Evolutionary conservation across 2,888 invertebrate species (phyloP).

Genomic region (Orchesellides sinensis): DNA sequence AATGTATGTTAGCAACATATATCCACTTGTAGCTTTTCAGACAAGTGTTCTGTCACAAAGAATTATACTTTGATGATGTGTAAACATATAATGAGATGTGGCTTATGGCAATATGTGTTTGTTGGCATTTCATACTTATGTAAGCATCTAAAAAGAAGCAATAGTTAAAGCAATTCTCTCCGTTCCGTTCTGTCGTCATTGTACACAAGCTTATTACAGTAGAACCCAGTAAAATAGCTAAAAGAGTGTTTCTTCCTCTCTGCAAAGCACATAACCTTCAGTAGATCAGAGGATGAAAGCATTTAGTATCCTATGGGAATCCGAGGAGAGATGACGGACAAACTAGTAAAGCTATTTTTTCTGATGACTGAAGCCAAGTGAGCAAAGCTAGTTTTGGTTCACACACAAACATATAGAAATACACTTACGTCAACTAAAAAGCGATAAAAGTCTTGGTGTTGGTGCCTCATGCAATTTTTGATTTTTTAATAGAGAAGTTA

Average conservation of each 20-base stretch:
- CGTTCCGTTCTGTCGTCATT: too few species aligned
- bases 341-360: too few species aligned
- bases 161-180: not conserved
- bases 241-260: not conserved
- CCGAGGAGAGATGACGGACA: conserved; percentile 51
- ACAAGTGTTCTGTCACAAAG: too few species aligned
- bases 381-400: conserved; percentile 43
- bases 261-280: conserved; percentile 49
- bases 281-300: conserved; percentile 38
- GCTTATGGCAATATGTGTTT: not conserved
- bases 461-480: too few species aligned
- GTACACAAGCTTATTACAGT: too few species aligned
- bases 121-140: conserved; percentile 7
- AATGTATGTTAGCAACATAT: too few species aligned
- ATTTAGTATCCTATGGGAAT: conserved; percentile 52
- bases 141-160: not conserved
- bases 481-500: too few species aligned
- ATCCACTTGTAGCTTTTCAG: too few species aligned
- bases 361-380: conserved; percentile 18
- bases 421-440: too few species aligned
- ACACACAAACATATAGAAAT: not conserved
- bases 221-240: too few species aligned
- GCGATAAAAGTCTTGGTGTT: too few species aligned
- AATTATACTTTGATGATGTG: conserved; percentile 15
- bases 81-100: not conserved